Base-by-base conservation (phyloP, 2,113 vertebrate genomes). In the Sprattus sprattus region DNA sequence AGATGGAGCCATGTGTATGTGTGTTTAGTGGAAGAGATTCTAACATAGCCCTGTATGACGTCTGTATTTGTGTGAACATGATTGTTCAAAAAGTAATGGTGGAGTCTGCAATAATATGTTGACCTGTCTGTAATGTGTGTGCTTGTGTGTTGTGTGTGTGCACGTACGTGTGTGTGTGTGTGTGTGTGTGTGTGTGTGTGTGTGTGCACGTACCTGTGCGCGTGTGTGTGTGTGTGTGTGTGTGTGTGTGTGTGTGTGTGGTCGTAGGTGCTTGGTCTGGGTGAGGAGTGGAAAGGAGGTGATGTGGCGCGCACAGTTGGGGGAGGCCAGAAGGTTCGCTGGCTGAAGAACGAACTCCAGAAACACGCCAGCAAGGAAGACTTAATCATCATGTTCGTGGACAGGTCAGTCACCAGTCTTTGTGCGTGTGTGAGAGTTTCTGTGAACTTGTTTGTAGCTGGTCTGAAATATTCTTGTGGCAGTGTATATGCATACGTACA, bases 251-350 rank as follows among this genome's bases (percentile, higher is more conserved):
- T 87, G 39, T 89, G 67, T 89, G 81, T 88, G 80, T 82, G 50
- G 80, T n/a, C 85, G 15, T 64, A 95, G 94, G 93, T 93, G 4
- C 91, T 95, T 82, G 95, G 95, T 60, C 89, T 95, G 88, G 94
- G 94, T 1, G 92, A 95, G 91, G 92, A 95, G 25, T 98, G 97
- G 97, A 95, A 90, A 85, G 97, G 95, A 0, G 95, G 95, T 0
- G 95, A 95, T 6, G 92, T 95, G 46, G 94, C 95, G 2, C 90
- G 95, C 10, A 97, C 97, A 0, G 96, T 98, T 0, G 97, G 97
- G 0, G 97, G 97, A 64, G 97, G 97, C 8, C 97, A 98, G 95
- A 98, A 98, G 89, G 97, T 98, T 22, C 92, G 97, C n/a, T 97
- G 97, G 97, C 85, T 97, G 85, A 97, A 96, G 91, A 94, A 93